These are phyloP conservation scores for Myrmophylax atrothorax DNA, from an alignment of 2,113 vertebrate species.

Conservation along the genomic window DNA sequence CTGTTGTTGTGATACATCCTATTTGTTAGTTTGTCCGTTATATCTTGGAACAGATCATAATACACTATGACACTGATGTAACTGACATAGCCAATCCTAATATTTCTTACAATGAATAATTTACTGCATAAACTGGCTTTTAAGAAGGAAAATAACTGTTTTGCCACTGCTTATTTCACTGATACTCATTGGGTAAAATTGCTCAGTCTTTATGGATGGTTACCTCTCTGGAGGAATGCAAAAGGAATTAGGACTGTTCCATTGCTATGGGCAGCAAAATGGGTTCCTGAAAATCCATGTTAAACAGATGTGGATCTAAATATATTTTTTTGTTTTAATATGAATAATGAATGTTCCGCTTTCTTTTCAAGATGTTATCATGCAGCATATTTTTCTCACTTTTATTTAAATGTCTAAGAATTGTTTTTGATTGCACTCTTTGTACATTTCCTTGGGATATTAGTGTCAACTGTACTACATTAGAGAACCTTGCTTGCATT, in stretches of 20 bases:
- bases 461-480: not conserved
- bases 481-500: not conserved
- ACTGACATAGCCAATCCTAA: not conserved
- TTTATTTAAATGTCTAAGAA: not conserved
- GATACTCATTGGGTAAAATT: not conserved
- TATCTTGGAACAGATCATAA: not conserved
- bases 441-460: not conserved
- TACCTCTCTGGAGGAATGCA: not conserved
- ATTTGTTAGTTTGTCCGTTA: not conserved
- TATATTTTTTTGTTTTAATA: not conserved
- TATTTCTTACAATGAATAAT: not conserved
- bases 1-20: not conserved
- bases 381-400: not conserved
- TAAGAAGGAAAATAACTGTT: not conserved
- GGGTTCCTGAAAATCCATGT: not conserved
- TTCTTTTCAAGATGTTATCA: not conserved
- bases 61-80: not conserved
- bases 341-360: not conserved
- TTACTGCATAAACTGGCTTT: not conserved
- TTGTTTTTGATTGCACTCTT: not conserved
- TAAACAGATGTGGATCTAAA: not conserved
- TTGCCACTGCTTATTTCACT: not conserved
- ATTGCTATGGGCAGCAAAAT: not conserved
- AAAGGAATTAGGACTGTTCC: not conserved
- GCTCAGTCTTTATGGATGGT: not conserved